These are phyloP conservation scores for Champsocephalus esox DNA, from an alignment of 2,797 vertebrate genomes.

Conservation along the genomic window DNA sequence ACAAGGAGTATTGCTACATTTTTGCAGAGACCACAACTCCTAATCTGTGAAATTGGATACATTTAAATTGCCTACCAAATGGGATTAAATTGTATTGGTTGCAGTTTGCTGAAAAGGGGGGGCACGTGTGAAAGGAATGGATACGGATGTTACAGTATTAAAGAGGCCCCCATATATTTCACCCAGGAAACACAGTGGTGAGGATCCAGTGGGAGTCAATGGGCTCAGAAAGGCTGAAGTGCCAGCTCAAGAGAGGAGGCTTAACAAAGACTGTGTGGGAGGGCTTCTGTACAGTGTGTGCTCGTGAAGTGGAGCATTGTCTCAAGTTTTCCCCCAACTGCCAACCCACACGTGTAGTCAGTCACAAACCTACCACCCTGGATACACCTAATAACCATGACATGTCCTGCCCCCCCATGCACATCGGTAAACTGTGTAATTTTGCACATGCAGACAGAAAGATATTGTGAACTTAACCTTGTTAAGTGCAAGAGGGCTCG, in stretches of 20 bases:
- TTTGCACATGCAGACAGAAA: slow-evolving; percentile 51
- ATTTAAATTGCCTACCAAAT: slow-evolving; percentile 82
- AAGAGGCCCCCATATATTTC: slow-evolving; percentile 74
- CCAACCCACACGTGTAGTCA: slow-evolving; percentile 73
- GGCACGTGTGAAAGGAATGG: slow-evolving; percentile 70
- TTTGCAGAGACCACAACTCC: slow-evolving; percentile 64
- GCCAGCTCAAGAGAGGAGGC: slow-evolving; percentile 72
- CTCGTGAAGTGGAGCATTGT: slow-evolving; percentile 76
- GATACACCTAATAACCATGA: slow-evolving; percentile 70
- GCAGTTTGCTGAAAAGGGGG: slow-evolving; percentile 63
- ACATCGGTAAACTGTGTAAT: slow-evolving; percentile 47
- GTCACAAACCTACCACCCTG: slow-evolving; percentile 67
- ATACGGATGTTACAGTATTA: slow-evolving; percentile 79
- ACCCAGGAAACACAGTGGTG: slow-evolving; percentile 69
- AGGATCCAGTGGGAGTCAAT: slow-evolving; percentile 78
- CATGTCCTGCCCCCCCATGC: slow-evolving; percentile 48
- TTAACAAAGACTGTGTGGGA: slow-evolving; percentile 81
- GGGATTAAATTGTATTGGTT: slow-evolving; percentile 82
- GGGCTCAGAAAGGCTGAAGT: slow-evolving; percentile 77
- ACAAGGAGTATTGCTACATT: slow-evolving; percentile 53
- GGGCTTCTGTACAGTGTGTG: slow-evolving; percentile 69
- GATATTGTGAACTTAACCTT: slow-evolving; percentile 55
- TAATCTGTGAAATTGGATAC: slow-evolving; percentile 86
- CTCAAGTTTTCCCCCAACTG: slow-evolving; percentile 63
- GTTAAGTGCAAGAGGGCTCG: slow-evolving; percentile 28